Evolutionary conservation across 2,113 vertebrate species (phyloP), one percentile per base, ranked within the genome.

Genomic region (Leptobrachium leishanense): DNA sequence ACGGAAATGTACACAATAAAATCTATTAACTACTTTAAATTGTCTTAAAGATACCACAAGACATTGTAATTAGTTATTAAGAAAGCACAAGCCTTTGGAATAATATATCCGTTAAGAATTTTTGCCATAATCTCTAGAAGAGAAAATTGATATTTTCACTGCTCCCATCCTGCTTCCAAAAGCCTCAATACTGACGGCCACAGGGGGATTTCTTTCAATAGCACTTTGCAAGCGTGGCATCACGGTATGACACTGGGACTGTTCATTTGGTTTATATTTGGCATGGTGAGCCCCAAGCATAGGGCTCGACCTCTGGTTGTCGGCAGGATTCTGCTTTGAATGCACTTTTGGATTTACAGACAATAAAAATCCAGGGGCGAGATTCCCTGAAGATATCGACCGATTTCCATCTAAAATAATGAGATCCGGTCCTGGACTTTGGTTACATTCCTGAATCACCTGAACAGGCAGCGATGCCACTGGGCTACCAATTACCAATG

Each of bases 121-220:
- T 53, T 53, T 75, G 2, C 74, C 50, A 68, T 54, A n/a, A 76
- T 55, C 64, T 66, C 69, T 68, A 55, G 71, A 68, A 62, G 68
- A 72, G 2, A 88, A 89, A 82, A 91, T 86, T 15, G 85, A 90
- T 80, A 91, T 90, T 81, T 91, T 91, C 77, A 91, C 88, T 66
- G 87, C 88, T 82, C 71, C 88, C 68, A 88, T 89, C 54, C 85
- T 87, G 74, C 85, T 44, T 77, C 78, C 86, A 82, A 87, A 85
- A 41, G 88, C 79, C 0, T 88, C 86, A 41, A 91, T 88, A 79
- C 87, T 89, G 85, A 91, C 82, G 1, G 84, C 85, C 0, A 91
- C 64, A 50, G 88, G 87, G 0, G 86, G 81, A 62, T 71, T 0
- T 42, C 2, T 4, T 0, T 7, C 7, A 81, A 84, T 55, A 0